These are phyloP conservation scores for Ctenoplectra terminalis DNA, from an alignment of 1,140 invertebrate species.

Conservation along the genomic window DNA sequence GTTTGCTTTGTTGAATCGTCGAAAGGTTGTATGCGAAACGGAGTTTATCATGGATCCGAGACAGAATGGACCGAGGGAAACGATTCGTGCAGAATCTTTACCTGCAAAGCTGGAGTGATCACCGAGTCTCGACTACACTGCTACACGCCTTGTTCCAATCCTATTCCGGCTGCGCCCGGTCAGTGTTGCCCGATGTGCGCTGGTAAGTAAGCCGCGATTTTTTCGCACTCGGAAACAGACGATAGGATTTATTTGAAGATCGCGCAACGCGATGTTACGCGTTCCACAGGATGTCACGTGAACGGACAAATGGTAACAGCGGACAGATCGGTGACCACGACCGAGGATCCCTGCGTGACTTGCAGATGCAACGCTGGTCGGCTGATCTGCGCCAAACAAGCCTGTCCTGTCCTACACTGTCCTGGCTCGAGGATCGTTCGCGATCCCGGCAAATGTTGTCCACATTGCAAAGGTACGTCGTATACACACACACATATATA, in stretches of 20 bases:
- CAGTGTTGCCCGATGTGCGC: constrained; percentile 93
- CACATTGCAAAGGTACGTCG: constrained; percentile 89
- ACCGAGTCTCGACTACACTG: constrained; percentile 91
- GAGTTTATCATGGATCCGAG: constrained; percentile 88
- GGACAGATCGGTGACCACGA: constrained; percentile 89
- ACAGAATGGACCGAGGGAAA: constrained; percentile 89
- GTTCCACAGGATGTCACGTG: constrained; percentile 87
- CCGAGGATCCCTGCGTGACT: constrained; percentile 93
- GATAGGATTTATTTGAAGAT: no score
- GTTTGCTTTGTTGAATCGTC: background rate
- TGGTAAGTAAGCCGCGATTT: constrained; percentile 79
- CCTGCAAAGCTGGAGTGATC: constrained; percentile 92
- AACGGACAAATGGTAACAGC: constrained; percentile 87
- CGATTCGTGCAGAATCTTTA: constrained; percentile 88
- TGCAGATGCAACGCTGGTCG: constrained; percentile 91
- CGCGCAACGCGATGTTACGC: background rate
- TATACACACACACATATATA: no score
- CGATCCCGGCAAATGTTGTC: constrained; percentile 91
- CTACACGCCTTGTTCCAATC: constrained; percentile 90
- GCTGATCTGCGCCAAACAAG: constrained; percentile 91
- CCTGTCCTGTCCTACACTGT: constrained; percentile 93
- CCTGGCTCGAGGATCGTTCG: constrained; percentile 86
- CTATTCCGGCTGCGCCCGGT: constrained; percentile 87
- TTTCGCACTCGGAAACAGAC: no score
- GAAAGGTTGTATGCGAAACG: constrained; percentile 89